Conservation (phyloP, 1,140 invertebrate genomes). For the Eurosta solidaginis region DNA sequence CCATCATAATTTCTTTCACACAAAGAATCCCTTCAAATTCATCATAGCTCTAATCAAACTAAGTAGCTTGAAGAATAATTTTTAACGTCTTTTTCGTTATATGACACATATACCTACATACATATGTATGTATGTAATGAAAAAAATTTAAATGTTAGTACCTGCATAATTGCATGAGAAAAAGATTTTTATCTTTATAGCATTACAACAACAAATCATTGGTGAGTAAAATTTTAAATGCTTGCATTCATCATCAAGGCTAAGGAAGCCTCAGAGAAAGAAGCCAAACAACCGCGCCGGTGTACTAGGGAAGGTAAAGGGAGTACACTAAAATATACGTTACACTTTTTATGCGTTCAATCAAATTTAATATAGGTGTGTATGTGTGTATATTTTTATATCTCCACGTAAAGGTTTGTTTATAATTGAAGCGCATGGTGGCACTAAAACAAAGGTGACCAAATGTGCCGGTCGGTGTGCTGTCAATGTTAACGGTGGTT, state of each 20-base stretch:
- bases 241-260: not conserved
- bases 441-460: not conserved
- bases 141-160: too few relatives aligned
- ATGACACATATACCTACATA: not conserved
- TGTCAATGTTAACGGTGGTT: not conserved
- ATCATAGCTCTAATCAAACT: not conserved
- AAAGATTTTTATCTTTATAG: slow-evolving; percentile 25
- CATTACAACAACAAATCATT: not conserved
- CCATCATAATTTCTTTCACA: too few relatives aligned
- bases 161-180: slow-evolving; percentile 22
- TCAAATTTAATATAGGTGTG: not conserved
- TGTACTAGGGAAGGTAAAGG: not conserved
- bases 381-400: not conserved
- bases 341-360: slow-evolving; percentile 11
- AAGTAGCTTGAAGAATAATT: not conserved
- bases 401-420: not conserved
- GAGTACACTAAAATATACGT: slow-evolving; percentile 15
- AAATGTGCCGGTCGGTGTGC: not conserved
- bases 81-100: slow-evolving; percentile 1
- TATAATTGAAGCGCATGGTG: slow-evolving; percentile 2
- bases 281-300: not conserved
- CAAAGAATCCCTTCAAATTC: not conserved
- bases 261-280: not conserved
- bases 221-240: not conserved
- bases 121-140: not conserved